These are phyloP conservation scores for Ophiodon elongatus DNA, from an alignment of 2,113 vertebrate genomes.

Conservation along the genomic window DNA sequence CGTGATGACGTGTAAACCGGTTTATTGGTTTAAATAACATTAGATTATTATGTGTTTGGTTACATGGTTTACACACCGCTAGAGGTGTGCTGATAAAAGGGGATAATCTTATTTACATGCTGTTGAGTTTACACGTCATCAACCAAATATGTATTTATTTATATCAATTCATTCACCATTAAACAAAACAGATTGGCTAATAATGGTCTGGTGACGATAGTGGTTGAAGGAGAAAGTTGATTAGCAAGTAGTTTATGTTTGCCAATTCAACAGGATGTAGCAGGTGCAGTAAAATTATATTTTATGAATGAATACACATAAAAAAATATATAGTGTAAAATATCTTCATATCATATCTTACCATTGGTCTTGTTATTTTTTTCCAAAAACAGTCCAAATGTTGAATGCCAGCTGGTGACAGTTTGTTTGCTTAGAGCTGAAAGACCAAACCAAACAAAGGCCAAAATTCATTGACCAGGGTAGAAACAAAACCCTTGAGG, in stretches of 20 bases:
- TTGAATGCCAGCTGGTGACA: neutral
- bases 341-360: neutral
- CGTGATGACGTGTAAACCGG: conserved; percentile 30
- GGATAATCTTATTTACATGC: neutral
- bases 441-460: conserved; percentile 3
- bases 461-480: neutral
- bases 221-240: neutral
- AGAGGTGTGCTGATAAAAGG: neutral
- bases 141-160: neutral
- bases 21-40: conserved; percentile 6
- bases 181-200: neutral
- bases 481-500: neutral
- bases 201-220: neutral
- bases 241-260: neutral
- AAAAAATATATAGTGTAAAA: neutral
- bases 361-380: neutral
- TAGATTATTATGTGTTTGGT: neutral
- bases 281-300: conserved; percentile 36
- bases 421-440: conserved; percentile 21
- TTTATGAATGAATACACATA: neutral
- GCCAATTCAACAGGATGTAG: neutral
- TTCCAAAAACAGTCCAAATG: neutral
- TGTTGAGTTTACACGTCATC: neutral
- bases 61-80: neutral
- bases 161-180: neutral